Conservation (phyloP, 2,113 vertebrate species). For the Microcebus lehilahytsara region DNA sequence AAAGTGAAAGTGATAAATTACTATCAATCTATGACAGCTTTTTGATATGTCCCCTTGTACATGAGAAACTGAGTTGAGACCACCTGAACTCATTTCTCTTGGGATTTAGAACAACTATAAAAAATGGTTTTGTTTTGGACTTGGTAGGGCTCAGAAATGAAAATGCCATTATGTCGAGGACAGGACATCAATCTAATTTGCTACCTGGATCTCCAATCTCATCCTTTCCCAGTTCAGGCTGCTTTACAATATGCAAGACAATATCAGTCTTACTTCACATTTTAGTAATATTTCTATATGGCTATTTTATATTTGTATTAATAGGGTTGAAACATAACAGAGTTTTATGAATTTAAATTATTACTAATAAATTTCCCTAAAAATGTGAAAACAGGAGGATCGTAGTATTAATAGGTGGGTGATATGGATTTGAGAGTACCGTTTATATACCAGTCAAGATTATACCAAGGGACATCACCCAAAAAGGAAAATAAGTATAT, state of each 20-base stretch:
- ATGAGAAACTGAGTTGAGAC: slow-evolving; percentile 80
- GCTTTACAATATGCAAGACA: slow-evolving; percentile 64
- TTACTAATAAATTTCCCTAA: background rate
- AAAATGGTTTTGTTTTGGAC: slow-evolving; percentile 87
- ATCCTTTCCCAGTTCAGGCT: slow-evolving; percentile 68
- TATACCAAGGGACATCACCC: fast-evolving
- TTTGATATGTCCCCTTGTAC: slow-evolving; percentile 82
- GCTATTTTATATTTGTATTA: slow-evolving; percentile 20
- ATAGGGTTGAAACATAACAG: background rate
- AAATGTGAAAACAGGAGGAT: background rate
- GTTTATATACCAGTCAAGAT: background rate
- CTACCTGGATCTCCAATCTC: slow-evolving; percentile 72
- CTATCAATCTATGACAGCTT: slow-evolving; percentile 80
- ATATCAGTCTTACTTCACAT: slow-evolving; percentile 36
- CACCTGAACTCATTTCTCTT: slow-evolving; percentile 86
- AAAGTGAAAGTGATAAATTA: slow-evolving; percentile 83
- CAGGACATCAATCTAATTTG: slow-evolving; percentile 89
- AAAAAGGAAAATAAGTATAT: background rate
- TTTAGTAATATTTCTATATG: slow-evolving; percentile 37
- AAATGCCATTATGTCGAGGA: slow-evolving; percentile 84
- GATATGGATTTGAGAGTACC: background rate
- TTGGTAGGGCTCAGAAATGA: slow-evolving; percentile 87
- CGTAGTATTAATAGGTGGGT: background rate
- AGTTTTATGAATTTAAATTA: background rate
- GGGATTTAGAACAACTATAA: slow-evolving; percentile 85